Percentiles rank a stretch among this genome's conserved stretches.
Evolutionary conservation across 2,113 vertebrate species (phyloP).

Genomic region (Eleginops maclovinus): DNA sequence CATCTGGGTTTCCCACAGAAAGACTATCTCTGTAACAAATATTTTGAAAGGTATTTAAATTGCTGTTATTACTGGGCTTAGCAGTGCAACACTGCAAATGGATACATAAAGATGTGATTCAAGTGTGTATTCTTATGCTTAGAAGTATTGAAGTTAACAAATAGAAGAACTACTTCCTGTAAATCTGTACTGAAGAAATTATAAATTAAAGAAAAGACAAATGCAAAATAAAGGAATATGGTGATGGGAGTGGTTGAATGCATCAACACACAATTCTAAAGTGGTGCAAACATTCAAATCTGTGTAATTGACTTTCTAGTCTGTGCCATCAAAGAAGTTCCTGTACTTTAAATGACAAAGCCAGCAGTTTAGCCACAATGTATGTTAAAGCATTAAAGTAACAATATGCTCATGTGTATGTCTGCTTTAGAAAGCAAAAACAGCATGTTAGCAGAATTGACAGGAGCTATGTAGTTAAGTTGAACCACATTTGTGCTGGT

Average conservation of each 20-base stretch:
- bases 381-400: not conserved
- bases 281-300: constrained; percentile 40
- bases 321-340: constrained; percentile 39
- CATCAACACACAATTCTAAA: constrained; percentile 32
- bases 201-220: constrained; percentile 17
- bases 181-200: constrained; percentile 8
- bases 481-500: constrained; percentile 71
- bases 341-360: constrained; percentile 22
- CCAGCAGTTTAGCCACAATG: constrained; percentile 12
- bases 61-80: constrained; percentile 30
- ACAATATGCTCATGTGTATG: constrained; percentile 1
- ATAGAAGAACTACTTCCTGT: not conserved
- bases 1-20: constrained; percentile 3
- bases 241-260: constrained; percentile 17
- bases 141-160: not conserved
- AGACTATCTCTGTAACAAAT: constrained; percentile 22
- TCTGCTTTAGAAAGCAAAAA: constrained; percentile 7
- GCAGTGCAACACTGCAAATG: constrained; percentile 14
- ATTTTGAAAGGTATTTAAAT: constrained; percentile 46
- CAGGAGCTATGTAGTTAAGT: constrained; percentile 51
- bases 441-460: constrained; percentile 45
- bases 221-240: constrained; percentile 17
- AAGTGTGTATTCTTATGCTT: constrained; percentile 6
- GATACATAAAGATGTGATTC: constrained; percentile 6
- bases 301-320: constrained; percentile 44